Base-by-base conservation (phyloP, 2,888 invertebrate genomes). In the Hedya salicella region DNA sequence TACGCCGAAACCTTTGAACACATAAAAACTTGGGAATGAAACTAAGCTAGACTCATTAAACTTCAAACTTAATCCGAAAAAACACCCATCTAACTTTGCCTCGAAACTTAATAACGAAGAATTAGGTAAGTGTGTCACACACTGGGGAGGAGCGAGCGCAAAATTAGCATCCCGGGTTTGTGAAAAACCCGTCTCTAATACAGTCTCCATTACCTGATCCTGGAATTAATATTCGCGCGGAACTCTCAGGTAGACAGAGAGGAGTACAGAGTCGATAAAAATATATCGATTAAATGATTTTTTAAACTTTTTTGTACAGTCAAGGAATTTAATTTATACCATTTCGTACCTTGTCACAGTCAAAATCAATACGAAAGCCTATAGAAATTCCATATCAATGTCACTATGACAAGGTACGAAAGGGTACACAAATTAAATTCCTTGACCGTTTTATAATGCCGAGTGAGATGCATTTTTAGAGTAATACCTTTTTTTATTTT, bases 161-260 rank as follows among this genome's bases (percentile, higher is more conserved):
- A 70, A 71, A 69, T 64, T 64, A 67, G 59, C 53, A 69, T 70
- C 72, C 73, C 71, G 78, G 78, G 79, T 79, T 81, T 79, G 76
- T 68, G 64, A 75, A 79, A 79, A 77, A 77, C 77, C 76, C 75
- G 75, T 78, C 78, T 82, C 85, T 86, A 87, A 87, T 88, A 87
- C 85, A 82, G 81, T 75, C 73, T 75, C 76, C 72, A 79, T 84
- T 83, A 82, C 81, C 75, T 74, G 76, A 77, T 73, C 75, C 75
- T 79, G 76, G 78, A 82, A 83, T 86, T 86, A 84, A 81, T 82
- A 77, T 78, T 73, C 75, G 76, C 75, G 70, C 70, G 53, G 53
- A 36, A 16, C 32, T 16, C 36, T 62, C 52, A 14, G 42, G 13
- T 21, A 17, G 19, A 13, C 78, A 80, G 76, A 68, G 79, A 66